Conservation (phyloP, 2,888 invertebrate species). For the Ceriagrion tenellum region DNA sequence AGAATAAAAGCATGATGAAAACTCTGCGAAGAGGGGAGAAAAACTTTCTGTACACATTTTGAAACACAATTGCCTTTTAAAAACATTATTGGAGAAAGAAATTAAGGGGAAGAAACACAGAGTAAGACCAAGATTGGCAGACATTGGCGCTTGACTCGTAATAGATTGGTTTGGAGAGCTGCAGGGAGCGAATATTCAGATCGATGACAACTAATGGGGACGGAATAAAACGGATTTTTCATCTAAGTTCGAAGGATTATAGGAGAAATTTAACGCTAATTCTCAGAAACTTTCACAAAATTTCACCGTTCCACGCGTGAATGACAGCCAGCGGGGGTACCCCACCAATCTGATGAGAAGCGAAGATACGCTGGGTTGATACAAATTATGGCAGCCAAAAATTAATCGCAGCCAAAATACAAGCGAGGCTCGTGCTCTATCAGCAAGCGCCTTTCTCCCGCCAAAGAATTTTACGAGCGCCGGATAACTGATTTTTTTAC, state of each 20-base stretch:
- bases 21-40: too few species aligned
- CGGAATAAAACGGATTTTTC: too few species aligned
- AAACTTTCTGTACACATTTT: too few species aligned
- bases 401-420: background rate
- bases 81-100: too few species aligned
- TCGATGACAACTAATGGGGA: too few species aligned
- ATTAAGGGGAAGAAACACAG: too few species aligned
- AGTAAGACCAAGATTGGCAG: too few species aligned
- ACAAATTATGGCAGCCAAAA: background rate
- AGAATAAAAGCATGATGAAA: too few species aligned
- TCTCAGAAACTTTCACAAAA: background rate
- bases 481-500: background rate
- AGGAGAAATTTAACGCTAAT: background rate
- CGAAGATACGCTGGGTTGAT: background rate
- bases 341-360: background rate
- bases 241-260: background rate
- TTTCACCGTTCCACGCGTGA: background rate
- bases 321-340: background rate
- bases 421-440: background rate
- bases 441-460: background rate
- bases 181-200: too few species aligned
- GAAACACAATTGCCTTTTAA: too few species aligned
- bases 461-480: background rate
- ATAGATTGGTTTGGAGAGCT: too few species aligned
- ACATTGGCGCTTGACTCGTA: too few species aligned